These are phyloP conservation scores for Muricea muricata DNA, from an alignment of 92 coral and sea anemone species.

Conservation along the genomic window DNA sequence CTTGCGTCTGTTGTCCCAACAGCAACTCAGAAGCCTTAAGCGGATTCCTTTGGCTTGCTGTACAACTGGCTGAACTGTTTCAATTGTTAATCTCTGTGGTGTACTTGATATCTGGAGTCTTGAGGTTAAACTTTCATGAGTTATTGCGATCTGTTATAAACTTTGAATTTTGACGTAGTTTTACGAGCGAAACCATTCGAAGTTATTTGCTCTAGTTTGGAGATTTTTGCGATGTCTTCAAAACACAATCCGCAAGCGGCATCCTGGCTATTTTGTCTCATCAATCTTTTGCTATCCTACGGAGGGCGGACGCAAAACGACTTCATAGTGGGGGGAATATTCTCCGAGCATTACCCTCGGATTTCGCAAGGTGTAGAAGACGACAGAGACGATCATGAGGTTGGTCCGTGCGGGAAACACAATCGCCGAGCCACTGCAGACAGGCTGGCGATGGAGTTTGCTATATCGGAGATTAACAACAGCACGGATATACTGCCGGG, in stretches of 20 bases:
- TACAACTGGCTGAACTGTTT: no score
- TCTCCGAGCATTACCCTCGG: background rate
- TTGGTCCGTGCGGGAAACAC: slow-evolving; percentile 57
- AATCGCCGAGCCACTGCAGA: slow-evolving; percentile 73
- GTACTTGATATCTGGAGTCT: no score
- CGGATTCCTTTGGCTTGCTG: no score
- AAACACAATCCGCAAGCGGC: background rate
- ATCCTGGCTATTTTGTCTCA: background rate
- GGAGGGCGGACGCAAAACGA: background rate
- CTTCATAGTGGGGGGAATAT: slow-evolving; percentile 11
- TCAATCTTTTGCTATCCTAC: background rate
- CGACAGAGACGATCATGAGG: background rate
- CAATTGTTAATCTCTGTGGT: no score
- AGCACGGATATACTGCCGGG: slow-evolving; percentile 76
- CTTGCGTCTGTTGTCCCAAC: no score
- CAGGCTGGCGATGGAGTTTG: slow-evolving; percentile 78
- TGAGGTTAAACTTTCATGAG: no score
- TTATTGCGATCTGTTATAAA: no score
- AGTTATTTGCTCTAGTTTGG: background rate
- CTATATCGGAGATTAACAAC: slow-evolving; percentile 75
- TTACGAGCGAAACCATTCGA: no score
- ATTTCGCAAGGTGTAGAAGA: background rate
- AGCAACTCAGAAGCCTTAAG: no score
- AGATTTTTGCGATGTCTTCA: background rate
- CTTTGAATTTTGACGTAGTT: no score